These are phyloP conservation scores for Drosophila borborema DNA, from an alignment of 2,888 invertebrate species.

Conservation along the genomic window DNA sequence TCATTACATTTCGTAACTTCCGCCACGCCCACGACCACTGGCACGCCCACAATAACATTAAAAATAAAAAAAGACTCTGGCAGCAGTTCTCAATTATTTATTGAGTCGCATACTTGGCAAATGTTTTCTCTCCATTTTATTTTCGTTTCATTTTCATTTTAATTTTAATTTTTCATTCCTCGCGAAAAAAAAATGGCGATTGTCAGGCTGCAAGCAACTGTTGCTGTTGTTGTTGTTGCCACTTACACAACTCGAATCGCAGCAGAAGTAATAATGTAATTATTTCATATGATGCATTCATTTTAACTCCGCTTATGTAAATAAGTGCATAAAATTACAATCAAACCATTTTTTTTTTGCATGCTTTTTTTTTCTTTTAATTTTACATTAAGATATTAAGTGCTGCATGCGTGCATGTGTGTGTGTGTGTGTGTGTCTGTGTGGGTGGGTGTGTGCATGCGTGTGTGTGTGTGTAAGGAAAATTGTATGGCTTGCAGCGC, in stretches of 20 bases:
- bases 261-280: constrained; percentile 68
- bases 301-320: constrained; percentile 72
- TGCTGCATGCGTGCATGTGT: constrained; percentile 10
- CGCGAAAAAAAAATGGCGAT: not conserved
- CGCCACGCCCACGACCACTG: not conserved
- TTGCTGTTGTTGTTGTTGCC: constrained; percentile 11
- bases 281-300: constrained; percentile 68
- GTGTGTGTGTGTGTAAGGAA: constrained; percentile 1
- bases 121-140: constrained; percentile 7
- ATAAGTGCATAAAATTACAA: constrained; percentile 75
- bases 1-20: not conserved
- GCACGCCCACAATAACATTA: not conserved
- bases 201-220: not conserved
- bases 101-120: constrained; percentile 48
- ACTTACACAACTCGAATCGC: constrained; percentile 23
- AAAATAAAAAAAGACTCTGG: not conserved
- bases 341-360: constrained; percentile 38
- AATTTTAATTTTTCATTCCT: not conserved
- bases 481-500: constrained; percentile 16
- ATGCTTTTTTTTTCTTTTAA: not conserved
- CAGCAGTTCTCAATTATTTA: constrained; percentile 64
- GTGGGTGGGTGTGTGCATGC: not conserved
- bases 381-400: constrained; percentile 65
- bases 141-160: constrained; percentile 4
- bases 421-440: not conserved